phyloP scores from a whole-genome alignment of 64 coral and sea anemone species.

The Pocillopora verrucosa region DNA sequence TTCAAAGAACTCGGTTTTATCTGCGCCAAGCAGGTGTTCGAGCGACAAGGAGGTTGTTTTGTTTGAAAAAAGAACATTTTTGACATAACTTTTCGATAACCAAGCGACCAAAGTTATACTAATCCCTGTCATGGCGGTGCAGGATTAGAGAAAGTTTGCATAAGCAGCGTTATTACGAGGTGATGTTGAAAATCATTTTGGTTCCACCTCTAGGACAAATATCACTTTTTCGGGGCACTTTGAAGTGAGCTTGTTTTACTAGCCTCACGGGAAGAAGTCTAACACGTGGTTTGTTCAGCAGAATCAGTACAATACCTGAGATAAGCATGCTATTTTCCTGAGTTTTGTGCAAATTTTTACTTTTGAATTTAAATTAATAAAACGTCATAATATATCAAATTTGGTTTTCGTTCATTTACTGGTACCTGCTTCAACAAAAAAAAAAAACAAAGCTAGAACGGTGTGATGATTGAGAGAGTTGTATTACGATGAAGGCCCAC shows the following conservation, averaged over 20 bases:
- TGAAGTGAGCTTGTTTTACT: not conserved
- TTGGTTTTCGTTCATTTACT: too few relatives aligned
- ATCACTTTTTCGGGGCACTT: not conserved
- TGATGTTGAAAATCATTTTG: not conserved
- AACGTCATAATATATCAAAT: too few relatives aligned
- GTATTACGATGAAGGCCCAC: too few relatives aligned
- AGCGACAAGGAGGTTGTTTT: not conserved
- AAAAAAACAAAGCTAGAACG: too few relatives aligned
- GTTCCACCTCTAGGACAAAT: not conserved
- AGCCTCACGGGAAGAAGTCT: not conserved
- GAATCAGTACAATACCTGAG: too few relatives aligned
- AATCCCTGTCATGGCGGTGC: too few relatives aligned
- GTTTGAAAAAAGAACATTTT: not conserved
- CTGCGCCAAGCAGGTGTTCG: not conserved
- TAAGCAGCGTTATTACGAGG: not conserved
- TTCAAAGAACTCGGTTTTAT: not conserved
- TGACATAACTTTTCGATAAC: not conserved
- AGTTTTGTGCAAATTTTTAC: too few relatives aligned
- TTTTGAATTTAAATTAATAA: too few relatives aligned
- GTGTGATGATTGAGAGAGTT: too few relatives aligned
- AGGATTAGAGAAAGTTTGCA: not conserved
- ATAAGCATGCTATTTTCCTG: too few relatives aligned
- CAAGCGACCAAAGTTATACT: too few relatives aligned
- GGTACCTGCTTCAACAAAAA: too few relatives aligned
- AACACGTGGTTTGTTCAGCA: not conserved